Evolutionary conservation across 2,797 vertebrate species (phyloP), one percentile per base, ranked within the genome.

Genomic region (Schizopygopsis pylzovi): DNA sequence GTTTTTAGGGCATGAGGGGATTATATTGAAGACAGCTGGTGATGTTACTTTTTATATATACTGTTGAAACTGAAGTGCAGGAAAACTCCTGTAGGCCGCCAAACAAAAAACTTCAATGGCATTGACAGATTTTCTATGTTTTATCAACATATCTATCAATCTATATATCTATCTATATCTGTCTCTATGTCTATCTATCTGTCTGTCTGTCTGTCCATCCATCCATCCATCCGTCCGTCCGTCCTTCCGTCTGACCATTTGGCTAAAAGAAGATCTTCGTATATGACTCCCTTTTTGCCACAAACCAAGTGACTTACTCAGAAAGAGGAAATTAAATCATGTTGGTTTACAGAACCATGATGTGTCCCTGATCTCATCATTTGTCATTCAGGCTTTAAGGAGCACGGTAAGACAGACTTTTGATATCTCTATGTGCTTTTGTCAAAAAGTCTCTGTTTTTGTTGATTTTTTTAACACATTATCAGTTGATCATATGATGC

Each of bases 331-430:
- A 54, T 41, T 43, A 25, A 59, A 18, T 61, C 37, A 11, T 78
- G 20, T n/a, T 59, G 33, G 33, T 78, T n/a, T 16, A 7, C 39
- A 41, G 39, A 8, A 5, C 33, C 28, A n/a, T 6, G 37, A 43
- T 18, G 22, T 1, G 37, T 1, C 9, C 16, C 49, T 54, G 73
- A 54, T 39, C 75, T 61, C 76, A 43, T 43, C 3, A 43, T 79
- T 43, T 25, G 13, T 79, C 54, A 79, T 43, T 59, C 9, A 39
- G 49, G 4, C 47, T 22, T 20, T 52, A 33, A 52, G 37, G 75
- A 41, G 37, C 6, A 61, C 54, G 76, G 54, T 79, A 79, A 61
- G 76, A 76, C 73, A 39, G 49, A 59, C 20, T 16, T 78, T 56
- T n/a, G 0, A 39, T 43, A 43, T 25, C 15, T 79, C 7, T 16